phyloP scores from a whole-genome alignment of 2,888 invertebrate genomes.

The Nipponacmea schrenckii region DNA sequence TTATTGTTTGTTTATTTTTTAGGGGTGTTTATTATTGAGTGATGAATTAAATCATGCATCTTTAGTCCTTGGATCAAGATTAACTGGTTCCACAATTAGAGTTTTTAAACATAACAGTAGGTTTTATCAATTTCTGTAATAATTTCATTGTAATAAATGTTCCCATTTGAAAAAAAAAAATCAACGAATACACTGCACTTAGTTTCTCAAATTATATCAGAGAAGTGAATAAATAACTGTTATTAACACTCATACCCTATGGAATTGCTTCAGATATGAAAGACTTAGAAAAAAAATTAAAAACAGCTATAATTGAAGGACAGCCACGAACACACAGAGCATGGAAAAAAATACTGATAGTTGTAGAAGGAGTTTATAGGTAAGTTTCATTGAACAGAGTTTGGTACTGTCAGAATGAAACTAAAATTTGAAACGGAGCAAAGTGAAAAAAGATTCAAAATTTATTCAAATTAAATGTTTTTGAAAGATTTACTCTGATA shows the following conservation, averaged over 20 bases:
- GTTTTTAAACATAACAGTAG: constrained; percentile 77
- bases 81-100: constrained; percentile 84
- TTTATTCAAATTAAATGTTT: not conserved
- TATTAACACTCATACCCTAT: no score
- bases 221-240: no score
- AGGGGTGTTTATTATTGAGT: constrained; percentile 85
- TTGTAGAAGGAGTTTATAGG: constrained; percentile 94
- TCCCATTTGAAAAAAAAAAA: not conserved
- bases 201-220: no score
- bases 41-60: constrained; percentile 98
- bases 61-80: constrained; percentile 87
- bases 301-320: constrained; percentile 81
- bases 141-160: not conserved
- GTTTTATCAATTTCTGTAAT: constrained; percentile 20
- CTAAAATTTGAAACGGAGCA: not conserved
- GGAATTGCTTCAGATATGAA: constrained; percentile 74
- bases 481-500: not conserved
- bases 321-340: constrained; percentile 80
- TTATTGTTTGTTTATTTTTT: constrained; percentile 20
- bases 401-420: no score
- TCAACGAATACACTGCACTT: no score
- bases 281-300: constrained; percentile 83
- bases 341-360: constrained; percentile 90
- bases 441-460: not conserved
- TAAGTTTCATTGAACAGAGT: constrained; percentile 24